Conservation (phyloP, 2,113 vertebrate genomes). For the Peromyscus leucopus region DNA sequence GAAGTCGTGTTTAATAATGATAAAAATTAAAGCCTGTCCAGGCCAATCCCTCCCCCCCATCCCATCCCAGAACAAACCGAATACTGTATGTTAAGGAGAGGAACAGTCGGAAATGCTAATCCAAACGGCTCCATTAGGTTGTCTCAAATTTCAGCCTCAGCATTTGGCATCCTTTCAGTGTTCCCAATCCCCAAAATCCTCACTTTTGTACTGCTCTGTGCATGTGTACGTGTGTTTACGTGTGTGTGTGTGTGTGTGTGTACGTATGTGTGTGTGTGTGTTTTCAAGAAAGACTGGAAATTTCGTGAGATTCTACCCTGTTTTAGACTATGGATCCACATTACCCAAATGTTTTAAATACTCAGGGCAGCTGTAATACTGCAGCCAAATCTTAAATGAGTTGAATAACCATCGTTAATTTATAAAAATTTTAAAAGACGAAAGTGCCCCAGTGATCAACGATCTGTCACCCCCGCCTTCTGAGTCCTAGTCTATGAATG, state of each 20-base stretch:
- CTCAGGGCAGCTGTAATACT: conserved; percentile 20
- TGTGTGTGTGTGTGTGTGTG: neutral
- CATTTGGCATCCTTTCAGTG: neutral
- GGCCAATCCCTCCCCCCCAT: neutral
- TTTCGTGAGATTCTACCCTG: neutral
- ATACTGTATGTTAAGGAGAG: neutral
- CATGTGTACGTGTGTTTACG: neutral
- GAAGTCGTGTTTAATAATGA: neutral
- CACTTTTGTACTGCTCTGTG: neutral
- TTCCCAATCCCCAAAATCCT: neutral
- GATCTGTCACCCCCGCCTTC: conserved; percentile 26
- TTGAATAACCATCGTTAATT: conserved; percentile 62
- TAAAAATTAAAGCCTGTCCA: conserved; percentile 11
- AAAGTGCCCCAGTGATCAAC: conserved; percentile 25
- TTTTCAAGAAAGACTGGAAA: conserved; percentile 22
- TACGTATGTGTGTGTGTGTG: neutral
- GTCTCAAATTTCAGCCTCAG: neutral
- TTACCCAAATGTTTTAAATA: conserved; percentile 57
- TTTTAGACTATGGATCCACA: neutral
- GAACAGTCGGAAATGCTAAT: neutral
- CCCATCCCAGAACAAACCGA: neutral
- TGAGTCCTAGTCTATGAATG: neutral
- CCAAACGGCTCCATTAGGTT: neutral
- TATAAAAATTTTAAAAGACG: conserved; percentile 63
- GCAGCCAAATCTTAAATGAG: conserved; percentile 58